Evolutionary conservation across 2,113 vertebrate genomes (phyloP).

Genomic region (Ginglymostoma cirratum): DNA sequence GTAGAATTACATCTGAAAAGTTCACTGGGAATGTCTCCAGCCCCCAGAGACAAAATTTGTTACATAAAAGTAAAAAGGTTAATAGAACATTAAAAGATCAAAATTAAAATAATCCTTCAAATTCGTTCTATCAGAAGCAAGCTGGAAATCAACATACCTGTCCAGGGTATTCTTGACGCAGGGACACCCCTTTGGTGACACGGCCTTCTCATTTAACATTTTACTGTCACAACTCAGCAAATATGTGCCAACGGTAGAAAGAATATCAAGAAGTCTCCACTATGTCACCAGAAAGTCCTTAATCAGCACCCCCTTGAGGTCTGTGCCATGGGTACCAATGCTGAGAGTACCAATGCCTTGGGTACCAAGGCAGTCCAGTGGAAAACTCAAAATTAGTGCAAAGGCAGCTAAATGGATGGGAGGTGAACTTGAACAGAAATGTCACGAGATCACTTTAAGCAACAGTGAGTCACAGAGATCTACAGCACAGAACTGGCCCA

Average conservation of each 20-base stretch:
- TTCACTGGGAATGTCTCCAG: too few species aligned
- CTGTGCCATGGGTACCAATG: background rate
- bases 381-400: background rate
- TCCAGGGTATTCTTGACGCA: background rate
- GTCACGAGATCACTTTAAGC: too few species aligned
- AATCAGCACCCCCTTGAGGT: background rate
- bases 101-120: background rate
- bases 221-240: background rate
- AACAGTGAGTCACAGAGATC: too few species aligned
- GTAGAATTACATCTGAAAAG: too few species aligned
- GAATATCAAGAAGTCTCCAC: background rate
- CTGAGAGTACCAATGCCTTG: background rate
- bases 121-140: background rate
- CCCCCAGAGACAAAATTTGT: too few species aligned
- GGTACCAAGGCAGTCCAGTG: background rate
- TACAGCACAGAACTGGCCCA: too few species aligned
- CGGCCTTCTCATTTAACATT: background rate
- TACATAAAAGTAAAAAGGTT: too few species aligned
- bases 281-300: background rate
- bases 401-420: background rate
- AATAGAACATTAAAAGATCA: too few species aligned
- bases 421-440: background rate
- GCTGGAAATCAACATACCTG: background rate
- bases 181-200: background rate
- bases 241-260: background rate